phyloP scores from a whole-genome alignment of 92 coral and sea anemone species.

The Isaurus tuberculatus region DNA sequence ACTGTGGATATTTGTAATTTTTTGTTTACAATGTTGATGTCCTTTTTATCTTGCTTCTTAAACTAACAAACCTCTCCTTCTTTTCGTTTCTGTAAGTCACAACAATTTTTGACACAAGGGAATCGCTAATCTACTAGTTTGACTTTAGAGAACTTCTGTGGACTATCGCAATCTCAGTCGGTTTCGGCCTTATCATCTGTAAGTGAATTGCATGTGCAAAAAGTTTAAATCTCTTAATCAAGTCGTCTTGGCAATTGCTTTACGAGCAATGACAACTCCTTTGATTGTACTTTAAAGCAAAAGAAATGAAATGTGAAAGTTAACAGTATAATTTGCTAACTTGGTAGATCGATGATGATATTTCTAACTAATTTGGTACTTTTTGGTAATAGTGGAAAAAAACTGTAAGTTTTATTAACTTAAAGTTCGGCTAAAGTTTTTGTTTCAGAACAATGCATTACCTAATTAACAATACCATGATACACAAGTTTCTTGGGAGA shows the following conservation, averaged over 20 bases:
- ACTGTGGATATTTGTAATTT: not conserved
- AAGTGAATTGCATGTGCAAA: not conserved
- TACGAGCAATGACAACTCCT: not conserved
- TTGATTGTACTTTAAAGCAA: too few relatives aligned
- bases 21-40: not conserved
- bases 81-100: slow-evolving; percentile 10
- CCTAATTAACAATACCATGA: too few relatives aligned
- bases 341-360: too few relatives aligned
- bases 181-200: slow-evolving; percentile 4
- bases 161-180: not conserved
- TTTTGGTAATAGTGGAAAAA: too few relatives aligned
- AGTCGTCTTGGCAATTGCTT: not conserved
- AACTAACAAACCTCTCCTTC: slow-evolving; percentile 1
- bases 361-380: too few relatives aligned
- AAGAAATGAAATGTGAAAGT: too few relatives aligned
- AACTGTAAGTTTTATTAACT: too few relatives aligned
- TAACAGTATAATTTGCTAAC: too few relatives aligned
- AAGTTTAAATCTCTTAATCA: not conserved
- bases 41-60: not conserved
- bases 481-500: too few relatives aligned
- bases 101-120: not conserved
- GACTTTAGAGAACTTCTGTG: not conserved
- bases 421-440: too few relatives aligned
- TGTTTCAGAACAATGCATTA: too few relatives aligned
- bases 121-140: not conserved